phyloP scores from a whole-genome alignment of 2,113 vertebrate genomes.

The Tiliqua scincoides region DNA sequence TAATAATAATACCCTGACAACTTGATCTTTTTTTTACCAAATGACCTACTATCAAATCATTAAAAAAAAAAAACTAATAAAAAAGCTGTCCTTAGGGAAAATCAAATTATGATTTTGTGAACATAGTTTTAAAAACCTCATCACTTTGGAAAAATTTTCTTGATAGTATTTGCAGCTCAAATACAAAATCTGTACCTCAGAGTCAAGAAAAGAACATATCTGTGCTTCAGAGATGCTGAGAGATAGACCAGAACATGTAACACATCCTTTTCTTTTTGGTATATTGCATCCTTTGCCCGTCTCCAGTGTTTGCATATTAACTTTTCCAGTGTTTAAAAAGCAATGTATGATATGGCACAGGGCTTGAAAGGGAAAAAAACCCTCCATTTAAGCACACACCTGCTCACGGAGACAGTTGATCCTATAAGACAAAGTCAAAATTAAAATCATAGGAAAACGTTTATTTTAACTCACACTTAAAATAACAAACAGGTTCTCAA shows the following conservation, averaged over 20 bases:
- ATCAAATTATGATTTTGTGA: background rate
- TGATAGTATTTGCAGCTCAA: slow-evolving; percentile 2
- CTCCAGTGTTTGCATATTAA: background rate
- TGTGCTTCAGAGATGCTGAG: background rate
- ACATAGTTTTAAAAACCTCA: background rate
- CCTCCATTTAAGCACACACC: background rate
- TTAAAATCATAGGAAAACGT: background rate
- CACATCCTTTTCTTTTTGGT: background rate
- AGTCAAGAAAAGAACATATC: background rate
- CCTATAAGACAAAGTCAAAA: background rate
- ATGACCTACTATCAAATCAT: background rate
- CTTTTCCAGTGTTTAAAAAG: background rate
- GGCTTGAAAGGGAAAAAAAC: background rate
- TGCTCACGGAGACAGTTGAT: background rate
- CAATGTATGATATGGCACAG: background rate
- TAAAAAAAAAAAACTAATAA: background rate
- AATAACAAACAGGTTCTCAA: background rate
- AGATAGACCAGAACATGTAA: background rate
- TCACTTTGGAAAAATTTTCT: background rate
- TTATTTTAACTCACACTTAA: background rate
- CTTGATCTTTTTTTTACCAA: background rate
- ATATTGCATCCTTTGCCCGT: background rate
- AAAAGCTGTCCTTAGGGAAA: background rate
- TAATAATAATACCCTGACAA: background rate
- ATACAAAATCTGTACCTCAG: background rate